Evolutionary conservation across 2,797 vertebrate species (phyloP).

Genomic region (Gallinago solitaria): DNA sequence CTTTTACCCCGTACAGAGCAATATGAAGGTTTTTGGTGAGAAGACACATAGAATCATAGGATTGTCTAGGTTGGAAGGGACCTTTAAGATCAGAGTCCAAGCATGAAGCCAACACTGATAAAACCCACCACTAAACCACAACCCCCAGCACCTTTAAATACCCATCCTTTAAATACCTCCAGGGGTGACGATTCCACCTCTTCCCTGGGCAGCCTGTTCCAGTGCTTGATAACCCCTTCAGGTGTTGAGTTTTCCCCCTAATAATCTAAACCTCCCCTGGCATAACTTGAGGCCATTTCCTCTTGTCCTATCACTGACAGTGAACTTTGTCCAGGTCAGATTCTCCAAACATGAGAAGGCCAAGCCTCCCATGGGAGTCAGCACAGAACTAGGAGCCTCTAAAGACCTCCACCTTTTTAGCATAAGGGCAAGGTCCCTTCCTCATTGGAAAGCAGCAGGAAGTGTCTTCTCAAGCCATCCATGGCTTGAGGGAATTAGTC

Average conservation of each 20-base stretch:
- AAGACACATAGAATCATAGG: background rate
- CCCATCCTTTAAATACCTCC: too few relatives aligned
- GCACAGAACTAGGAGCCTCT: background rate
- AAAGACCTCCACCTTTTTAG: background rate
- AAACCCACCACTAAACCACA: too few relatives aligned
- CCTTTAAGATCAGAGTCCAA: too few relatives aligned
- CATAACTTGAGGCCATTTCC: too few relatives aligned
- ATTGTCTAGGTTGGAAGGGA: too few relatives aligned
- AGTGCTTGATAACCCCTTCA: too few relatives aligned
- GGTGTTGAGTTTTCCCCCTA: too few relatives aligned
- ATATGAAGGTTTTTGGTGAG: background rate
- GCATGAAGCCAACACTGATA: too few relatives aligned
- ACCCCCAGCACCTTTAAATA: too few relatives aligned
- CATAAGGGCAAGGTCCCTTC: background rate
- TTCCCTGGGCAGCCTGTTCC: too few relatives aligned
- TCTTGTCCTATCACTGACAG: background rate
- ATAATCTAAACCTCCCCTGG: too few relatives aligned
- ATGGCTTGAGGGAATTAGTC: background rate
- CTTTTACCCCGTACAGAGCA: constrained; percentile 34
- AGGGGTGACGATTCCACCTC: too few relatives aligned
- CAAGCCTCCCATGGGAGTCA: background rate
- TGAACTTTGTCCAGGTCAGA: background rate
- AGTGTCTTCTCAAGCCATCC: background rate
- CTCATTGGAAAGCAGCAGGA: background rate
- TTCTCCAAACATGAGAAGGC: background rate